Conservation (phyloP, 2,888 invertebrate species). For the Latrodectus hesperus region DNA sequence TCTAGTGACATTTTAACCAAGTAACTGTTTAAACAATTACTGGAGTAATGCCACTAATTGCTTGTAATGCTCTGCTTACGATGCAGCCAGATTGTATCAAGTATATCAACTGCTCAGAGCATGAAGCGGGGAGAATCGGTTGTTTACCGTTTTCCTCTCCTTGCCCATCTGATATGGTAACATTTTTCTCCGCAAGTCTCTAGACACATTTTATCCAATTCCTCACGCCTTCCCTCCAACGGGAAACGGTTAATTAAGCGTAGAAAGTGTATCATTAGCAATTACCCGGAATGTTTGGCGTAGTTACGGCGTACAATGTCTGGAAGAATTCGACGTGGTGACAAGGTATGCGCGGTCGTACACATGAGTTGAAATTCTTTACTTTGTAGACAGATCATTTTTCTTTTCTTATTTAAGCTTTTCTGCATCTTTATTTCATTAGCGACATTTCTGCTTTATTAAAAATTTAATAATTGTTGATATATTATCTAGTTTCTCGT, state of each 20-base stretch:
- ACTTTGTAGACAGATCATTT: too few species aligned
- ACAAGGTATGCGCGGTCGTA: too few species aligned
- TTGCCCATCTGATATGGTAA: conserved; percentile 52
- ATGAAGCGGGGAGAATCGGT: conserved; percentile 20
- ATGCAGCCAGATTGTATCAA: conserved; percentile 27
- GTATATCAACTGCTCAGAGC: conserved; percentile 13
- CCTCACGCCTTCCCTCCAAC: conserved; percentile 40
- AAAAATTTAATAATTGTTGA: too few species aligned
- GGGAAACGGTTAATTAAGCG: conserved; percentile 29
- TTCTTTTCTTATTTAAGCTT: too few species aligned
- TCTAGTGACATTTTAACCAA: too few species aligned
- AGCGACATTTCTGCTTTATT: too few species aligned
- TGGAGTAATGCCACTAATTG: conserved; percentile 54
- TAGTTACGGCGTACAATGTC: not conserved
- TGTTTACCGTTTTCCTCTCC: conserved; percentile 27
- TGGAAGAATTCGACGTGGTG: not conserved
- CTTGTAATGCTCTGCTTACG: conserved; percentile 15
- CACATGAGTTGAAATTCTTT: too few species aligned
- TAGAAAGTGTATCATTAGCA: conserved; percentile 29
- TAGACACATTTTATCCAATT: conserved; percentile 26
- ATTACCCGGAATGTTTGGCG: conserved; percentile 7
- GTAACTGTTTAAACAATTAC: not conserved
- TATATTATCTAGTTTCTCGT: too few species aligned
- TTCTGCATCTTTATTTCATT: too few species aligned
- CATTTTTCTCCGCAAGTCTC: conserved; percentile 7